phyloP scores from a whole-genome alignment of 2,797 vertebrate species.

The Mus minutoides region DNA sequence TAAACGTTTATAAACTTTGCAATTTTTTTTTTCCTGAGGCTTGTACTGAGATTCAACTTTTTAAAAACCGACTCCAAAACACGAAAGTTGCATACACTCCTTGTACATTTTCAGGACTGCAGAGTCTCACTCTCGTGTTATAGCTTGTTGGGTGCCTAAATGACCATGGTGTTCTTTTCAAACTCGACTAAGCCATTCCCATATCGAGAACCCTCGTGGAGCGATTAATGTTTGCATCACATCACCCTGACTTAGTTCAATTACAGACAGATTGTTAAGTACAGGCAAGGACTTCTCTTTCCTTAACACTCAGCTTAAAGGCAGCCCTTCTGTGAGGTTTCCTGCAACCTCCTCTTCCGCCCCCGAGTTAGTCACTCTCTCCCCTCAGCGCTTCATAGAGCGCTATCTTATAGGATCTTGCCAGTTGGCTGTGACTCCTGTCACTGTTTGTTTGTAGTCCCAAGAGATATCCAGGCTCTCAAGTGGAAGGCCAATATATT shows the following conservation, averaged over 20 bases:
- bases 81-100: neutral
- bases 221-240: conserved; percentile 52
- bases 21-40: neutral
- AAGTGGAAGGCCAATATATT: neutral
- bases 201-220: conserved; percentile 7
- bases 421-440: neutral
- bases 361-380: neutral
- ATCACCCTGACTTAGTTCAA: conserved; percentile 52
- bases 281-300: neutral
- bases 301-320: conserved; percentile 51
- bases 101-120: conserved; percentile 21
- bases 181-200: conserved; percentile 21
- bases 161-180: conserved; percentile 47
- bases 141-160: conserved; percentile 33
- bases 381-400: neutral
- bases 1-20: conserved; percentile 13
- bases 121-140: conserved; percentile 21
- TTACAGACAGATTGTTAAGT: conserved; percentile 17
- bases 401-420: neutral
- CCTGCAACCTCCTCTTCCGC: neutral
- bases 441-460: conserved; percentile 7
- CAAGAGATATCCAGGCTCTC: neutral
- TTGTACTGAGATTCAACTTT: conserved; percentile 14
- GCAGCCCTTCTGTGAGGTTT: neutral
- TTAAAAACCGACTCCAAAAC: neutral